A percentile compares a stretch with the other conserved stretches of the same genome.
Evolutionary conservation across 2,888 invertebrate species (phyloP).

Genomic region (Papilio elwesi): DNA sequence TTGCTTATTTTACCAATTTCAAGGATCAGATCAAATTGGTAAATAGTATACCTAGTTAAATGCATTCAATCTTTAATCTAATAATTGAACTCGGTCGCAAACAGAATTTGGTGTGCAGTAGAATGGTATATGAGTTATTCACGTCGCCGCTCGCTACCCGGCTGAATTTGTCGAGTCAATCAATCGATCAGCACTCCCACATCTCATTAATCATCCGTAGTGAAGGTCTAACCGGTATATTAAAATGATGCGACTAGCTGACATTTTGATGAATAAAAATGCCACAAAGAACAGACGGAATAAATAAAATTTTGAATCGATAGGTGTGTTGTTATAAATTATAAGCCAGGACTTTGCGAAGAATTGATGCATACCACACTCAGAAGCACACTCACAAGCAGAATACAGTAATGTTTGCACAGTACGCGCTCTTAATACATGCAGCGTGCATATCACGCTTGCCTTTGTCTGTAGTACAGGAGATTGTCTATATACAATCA

Average conservation of each 20-base stretch:
- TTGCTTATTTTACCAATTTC: too few relatives aligned
- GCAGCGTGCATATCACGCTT: background rate
- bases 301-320: background rate
- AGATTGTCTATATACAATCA: too few relatives aligned
- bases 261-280: background rate
- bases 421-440: background rate
- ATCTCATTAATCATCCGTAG: background rate
- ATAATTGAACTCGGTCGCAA: background rate
- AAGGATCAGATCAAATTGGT: too few relatives aligned
- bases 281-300: too few relatives aligned
- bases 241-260: background rate
- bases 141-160: conserved; percentile 1
- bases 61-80: conserved; percentile 8
- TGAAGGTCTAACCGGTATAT: background rate
- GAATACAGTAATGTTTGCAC: background rate
- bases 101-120: conserved; percentile 1
- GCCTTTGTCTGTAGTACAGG: background rate
- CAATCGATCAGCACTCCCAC: background rate
- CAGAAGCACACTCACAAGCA: background rate
- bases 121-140: background rate
- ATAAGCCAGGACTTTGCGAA: background rate
- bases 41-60: background rate
- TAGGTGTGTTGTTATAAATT: background rate
- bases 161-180: conserved; percentile 17
- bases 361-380: background rate